Base-by-base conservation (phyloP, 2,797 vertebrate genomes). In the Liasis olivaceus region DNA sequence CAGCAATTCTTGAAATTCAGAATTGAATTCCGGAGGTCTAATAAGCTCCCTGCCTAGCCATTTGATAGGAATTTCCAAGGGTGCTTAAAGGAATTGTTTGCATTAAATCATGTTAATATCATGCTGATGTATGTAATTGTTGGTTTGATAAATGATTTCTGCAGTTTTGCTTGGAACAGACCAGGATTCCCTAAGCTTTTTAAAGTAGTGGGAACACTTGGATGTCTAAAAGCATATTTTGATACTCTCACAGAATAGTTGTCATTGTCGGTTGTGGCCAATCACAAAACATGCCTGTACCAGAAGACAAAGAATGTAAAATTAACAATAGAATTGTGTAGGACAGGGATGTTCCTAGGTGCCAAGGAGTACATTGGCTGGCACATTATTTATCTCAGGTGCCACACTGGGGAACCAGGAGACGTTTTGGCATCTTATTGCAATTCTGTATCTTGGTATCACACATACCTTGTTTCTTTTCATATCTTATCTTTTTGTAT, bases 1-100 rank as follows among this genome's bases (percentile, higher is more conserved):
- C 88, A 89, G 90, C 88, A 89, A 72, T 62, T 94, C 42, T 54
- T 54, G 77, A 84, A 85, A 14, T 84, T 51, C 72, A 51, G 26
- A 66, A 2, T 42, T 69, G 24, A 2, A 17, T 66, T 87, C 86
- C 20, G 31, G 47, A 42, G 12, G 13, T 51, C 58, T 92, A 28
- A 54, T 51, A 31, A 31, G 42, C n/a, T 59, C 15, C 36, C 31
- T 87, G 64, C 47, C 59, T 85, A 31, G 2, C 86, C 51, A 9
- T 5, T 86, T 31, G n/a, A 4, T 11, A 60, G 15, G 54, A 47
- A 87, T 86, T 58, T 36, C 31, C 62, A 59, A 66, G 3, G 17
- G 31, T 1, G 6, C 26, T 66, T 85, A 85, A 86, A 24, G 47
- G 22, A 69, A 42, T 14, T 2, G 66, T 69, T 58, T n/a, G 42